These are phyloP conservation scores for Passer domesticus DNA, from an alignment of 2,113 vertebrate species.

Conservation along the genomic window DNA sequence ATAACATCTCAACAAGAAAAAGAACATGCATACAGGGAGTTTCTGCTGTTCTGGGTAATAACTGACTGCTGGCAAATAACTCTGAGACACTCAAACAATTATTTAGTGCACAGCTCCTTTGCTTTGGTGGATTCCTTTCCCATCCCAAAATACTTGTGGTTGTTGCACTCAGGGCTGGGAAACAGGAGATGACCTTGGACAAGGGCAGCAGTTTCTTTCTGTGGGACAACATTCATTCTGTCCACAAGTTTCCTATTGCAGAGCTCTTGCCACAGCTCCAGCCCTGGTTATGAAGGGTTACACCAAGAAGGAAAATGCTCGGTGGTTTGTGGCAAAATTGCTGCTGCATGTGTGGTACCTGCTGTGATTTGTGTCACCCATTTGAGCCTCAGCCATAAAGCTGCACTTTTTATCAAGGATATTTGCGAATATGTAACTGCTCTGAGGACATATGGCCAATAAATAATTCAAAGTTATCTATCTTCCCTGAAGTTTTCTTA, in stretches of 20 bases:
- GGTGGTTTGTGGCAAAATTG: constrained; percentile 60
- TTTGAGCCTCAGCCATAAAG: constrained; percentile 68
- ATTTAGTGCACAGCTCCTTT: background rate
- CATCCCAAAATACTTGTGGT: background rate
- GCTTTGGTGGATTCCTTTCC: constrained; percentile 1
- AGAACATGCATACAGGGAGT: background rate
- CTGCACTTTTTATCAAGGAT: constrained; percentile 69
- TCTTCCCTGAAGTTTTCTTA: constrained; percentile 63
- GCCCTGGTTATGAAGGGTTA: constrained; percentile 37
- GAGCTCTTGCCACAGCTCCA: background rate
- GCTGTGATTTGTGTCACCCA: constrained; percentile 70
- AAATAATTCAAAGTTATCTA: constrained; percentile 81
- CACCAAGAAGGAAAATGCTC: constrained; percentile 1
- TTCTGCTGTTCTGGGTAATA: background rate
- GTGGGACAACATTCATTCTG: background rate
- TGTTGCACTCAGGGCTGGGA: background rate
- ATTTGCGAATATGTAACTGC: constrained; percentile 69
- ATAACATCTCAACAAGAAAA: background rate
- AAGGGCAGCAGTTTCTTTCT: constrained; percentile 4
- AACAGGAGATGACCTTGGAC: background rate
- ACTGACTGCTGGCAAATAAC: background rate
- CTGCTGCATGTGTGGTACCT: constrained; percentile 47
- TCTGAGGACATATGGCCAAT: constrained; percentile 72
- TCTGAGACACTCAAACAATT: background rate
- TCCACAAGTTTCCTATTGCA: background rate